These are phyloP conservation scores for Apis dorsata DNA, from an alignment of 1,140 invertebrate genomes.

Conservation along the genomic window DNA sequence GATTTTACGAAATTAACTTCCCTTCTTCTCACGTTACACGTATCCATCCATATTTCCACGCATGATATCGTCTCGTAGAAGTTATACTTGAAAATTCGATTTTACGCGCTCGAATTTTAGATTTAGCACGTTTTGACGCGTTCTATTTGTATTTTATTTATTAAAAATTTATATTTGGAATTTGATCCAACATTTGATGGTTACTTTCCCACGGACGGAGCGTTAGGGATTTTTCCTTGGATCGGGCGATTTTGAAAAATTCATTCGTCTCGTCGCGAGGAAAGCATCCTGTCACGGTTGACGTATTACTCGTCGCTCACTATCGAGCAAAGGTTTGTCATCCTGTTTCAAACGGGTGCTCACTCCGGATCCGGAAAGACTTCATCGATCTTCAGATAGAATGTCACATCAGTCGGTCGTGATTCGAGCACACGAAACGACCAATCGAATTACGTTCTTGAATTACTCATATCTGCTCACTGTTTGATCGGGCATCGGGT, in stretches of 20 bases:
- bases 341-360: conserved; percentile 22
- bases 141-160: too few species aligned
- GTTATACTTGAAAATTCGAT: background rate
- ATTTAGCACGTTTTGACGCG: background rate
- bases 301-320: conserved; percentile 41
- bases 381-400: conserved; percentile 37
- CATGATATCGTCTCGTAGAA: too few species aligned
- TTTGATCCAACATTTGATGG: background rate
- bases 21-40: background rate
- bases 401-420: background rate
- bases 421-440: background rate
- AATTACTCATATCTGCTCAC: background rate
- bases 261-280: conserved; percentile 10
- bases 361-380: background rate
- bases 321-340: conserved; percentile 41
- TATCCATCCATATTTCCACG: too few species aligned
- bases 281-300: conserved; percentile 24
- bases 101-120: too few species aligned
- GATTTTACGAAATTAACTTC: background rate
- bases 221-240: background rate
- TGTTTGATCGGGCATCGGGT: too few species aligned
- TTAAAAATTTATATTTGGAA: background rate
- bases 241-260: conserved; percentile 1
- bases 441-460: conserved; percentile 1
- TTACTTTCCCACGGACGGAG: background rate